These are phyloP conservation scores for Bedellia somnulentella DNA, from an alignment of 2,888 invertebrate genomes.

Conservation along the genomic window DNA sequence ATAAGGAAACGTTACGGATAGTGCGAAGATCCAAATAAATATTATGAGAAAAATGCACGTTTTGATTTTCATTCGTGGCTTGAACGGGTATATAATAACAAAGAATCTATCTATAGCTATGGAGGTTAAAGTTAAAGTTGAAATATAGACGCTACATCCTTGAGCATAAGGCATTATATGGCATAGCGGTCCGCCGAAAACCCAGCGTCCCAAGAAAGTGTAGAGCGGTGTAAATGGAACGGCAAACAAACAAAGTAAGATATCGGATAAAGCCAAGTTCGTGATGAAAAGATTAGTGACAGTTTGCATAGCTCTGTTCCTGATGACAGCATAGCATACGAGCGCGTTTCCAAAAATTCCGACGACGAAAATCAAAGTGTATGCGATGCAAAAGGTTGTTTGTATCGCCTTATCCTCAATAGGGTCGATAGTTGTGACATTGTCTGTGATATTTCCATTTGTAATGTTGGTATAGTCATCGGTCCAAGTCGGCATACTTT, in stretches of 20 bases:
- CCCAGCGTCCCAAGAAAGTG: slow-evolving; percentile 81
- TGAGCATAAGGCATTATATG: slow-evolving; percentile 85
- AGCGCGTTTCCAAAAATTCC: slow-evolving; percentile 83
- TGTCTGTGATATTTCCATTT: slow-evolving; percentile 12
- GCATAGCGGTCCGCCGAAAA: slow-evolving; percentile 80
- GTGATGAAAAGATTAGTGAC: slow-evolving; percentile 92
- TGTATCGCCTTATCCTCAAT: slow-evolving; percentile 71
- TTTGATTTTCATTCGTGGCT: slow-evolving; percentile 77
- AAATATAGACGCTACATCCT: slow-evolving; percentile 87
- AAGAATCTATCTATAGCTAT: slow-evolving; percentile 92
- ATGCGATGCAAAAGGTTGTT: slow-evolving; percentile 73
- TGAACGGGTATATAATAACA: slow-evolving; percentile 87
- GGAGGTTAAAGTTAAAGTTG: slow-evolving; percentile 84
- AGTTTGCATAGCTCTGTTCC: slow-evolving; percentile 87
- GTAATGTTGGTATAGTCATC: slow-evolving; percentile 20
- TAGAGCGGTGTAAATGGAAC: slow-evolving; percentile 90
- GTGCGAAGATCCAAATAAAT: slow-evolving; percentile 79
- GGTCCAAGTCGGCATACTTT: slow-evolving; percentile 43
- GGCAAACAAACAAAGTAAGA: slow-evolving; percentile 80
- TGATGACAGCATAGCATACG: slow-evolving; percentile 83
- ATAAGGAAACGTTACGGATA: slow-evolving; percentile 81
- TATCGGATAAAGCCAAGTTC: slow-evolving; percentile 86
- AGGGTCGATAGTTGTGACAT: slow-evolving; percentile 42
- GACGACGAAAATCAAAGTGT: slow-evolving; percentile 76
- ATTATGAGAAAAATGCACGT: slow-evolving; percentile 76